A percentile compares a stretch with the other conserved stretches of the same genome.
These are phyloP conservation scores for Hemistola chrysoprasaria DNA, from an alignment of 2,888 invertebrate species.

Conservation along the genomic window DNA sequence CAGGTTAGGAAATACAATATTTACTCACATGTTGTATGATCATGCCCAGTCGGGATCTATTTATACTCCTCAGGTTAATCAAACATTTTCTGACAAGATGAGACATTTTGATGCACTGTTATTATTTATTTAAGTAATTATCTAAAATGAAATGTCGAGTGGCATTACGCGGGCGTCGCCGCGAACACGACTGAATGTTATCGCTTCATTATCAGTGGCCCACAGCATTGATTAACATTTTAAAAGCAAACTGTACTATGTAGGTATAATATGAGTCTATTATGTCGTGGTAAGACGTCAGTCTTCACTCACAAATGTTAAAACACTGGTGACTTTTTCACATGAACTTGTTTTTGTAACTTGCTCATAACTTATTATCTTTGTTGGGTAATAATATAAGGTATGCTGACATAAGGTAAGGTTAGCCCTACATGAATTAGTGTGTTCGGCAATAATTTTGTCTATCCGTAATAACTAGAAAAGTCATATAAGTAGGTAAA, in stretches of 20 bases:
- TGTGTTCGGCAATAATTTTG: too few relatives aligned
- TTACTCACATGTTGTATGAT: conserved; percentile 58
- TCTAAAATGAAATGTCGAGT: conserved; percentile 20
- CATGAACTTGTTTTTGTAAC: too few relatives aligned
- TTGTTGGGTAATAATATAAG: too few relatives aligned
- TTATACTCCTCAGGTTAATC: conserved; percentile 52
- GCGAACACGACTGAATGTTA: conserved; percentile 56
- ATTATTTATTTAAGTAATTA: conserved; percentile 18
- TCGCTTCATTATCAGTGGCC: conserved; percentile 58
- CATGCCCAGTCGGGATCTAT: conserved; percentile 47
- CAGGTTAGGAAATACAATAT: too few relatives aligned
- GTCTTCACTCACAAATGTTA: too few relatives aligned
- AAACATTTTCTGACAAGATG: conserved; percentile 59
- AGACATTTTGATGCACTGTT: conserved; percentile 46
- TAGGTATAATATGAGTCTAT: conserved; percentile 36
- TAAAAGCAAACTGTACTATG: conserved; percentile 53
- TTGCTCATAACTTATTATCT: too few relatives aligned
- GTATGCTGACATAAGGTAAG: too few relatives aligned
- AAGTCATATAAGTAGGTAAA: conserved; percentile 26
- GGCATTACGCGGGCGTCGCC: conserved; percentile 38
- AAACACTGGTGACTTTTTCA: too few relatives aligned
- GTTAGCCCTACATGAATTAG: too few relatives aligned
- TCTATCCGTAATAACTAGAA: too few relatives aligned
- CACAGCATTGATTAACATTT: conserved; percentile 63
- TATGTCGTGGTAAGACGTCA: conserved; percentile 40